Evolutionary conservation across 2,888 invertebrate species (phyloP), one percentile per base, ranked within the genome.

Genomic region (Trachelus iudaicus): DNA sequence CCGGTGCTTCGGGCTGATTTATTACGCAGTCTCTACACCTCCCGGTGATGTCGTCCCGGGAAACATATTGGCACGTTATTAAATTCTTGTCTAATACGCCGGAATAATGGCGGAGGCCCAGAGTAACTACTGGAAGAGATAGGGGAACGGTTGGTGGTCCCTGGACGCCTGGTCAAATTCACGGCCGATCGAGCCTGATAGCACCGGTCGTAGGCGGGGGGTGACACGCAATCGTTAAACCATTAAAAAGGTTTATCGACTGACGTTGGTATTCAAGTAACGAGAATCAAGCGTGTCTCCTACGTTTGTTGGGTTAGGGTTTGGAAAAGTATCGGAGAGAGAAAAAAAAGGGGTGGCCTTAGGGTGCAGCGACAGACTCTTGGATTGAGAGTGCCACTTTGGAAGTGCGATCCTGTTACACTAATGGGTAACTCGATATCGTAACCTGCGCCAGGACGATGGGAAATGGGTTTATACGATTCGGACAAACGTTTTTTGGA

Each of bases 41-140:
- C 77, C 69, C 74, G 75, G 75, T 76, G 77, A 80, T 81, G 83
- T 83, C 84, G 80, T 80, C 79, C 77, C 79, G 82, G 80, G 77
- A 87, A 88, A 88, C 86, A 85, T 88, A 88, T 89, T 83, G 87
- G 87, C 86, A 82, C 85, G 87, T 88, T 90, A 89, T 89, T 90
- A 89, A 89, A 90, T 89, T 90, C 89, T 88, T 89, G 89, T 83
- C 84, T 88, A 89, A 89, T 89, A 88, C 81, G 82, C 83, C 80
- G 87, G 87, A 88, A 89, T 87, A 87, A 88, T 83, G 80, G 83
- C 81, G 80, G 83, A 80, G 75, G 75, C 76, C 78, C 77, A 78
- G 73, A 76, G 76, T 82, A 81, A 81, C 82, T 81, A 79, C 81
- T 75, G 75, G 76, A 73, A 68, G 73, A 76, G 75, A 56, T 23